These are phyloP conservation scores for Lycocorax pyrrhopterus DNA, from an alignment of 2,113 vertebrate species.

Conservation along the genomic window DNA sequence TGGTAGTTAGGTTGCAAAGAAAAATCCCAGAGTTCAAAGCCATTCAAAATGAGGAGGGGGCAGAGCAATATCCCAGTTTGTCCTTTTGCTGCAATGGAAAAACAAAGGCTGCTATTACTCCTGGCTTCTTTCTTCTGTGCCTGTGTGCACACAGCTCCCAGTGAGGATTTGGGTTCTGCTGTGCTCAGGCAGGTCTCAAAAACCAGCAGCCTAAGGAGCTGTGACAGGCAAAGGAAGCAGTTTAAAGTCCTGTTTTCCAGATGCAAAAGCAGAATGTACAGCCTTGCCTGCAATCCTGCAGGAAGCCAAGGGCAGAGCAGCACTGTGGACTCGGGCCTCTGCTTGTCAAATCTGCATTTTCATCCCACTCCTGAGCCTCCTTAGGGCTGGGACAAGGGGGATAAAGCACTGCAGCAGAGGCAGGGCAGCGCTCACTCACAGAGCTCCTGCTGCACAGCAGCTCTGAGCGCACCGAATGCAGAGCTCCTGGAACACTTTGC, in stretches of 20 bases:
- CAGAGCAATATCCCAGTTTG: neutral
- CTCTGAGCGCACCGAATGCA: neutral
- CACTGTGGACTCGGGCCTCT: neutral
- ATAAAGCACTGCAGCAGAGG: neutral
- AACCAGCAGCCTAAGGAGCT: neutral
- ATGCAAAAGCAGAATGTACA: neutral
- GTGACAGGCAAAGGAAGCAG: neutral
- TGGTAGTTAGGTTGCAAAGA: neutral
- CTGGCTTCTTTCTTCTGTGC: neutral
- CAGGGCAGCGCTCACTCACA: neutral
- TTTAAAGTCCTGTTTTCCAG: neutral
- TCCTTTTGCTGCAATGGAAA: neutral
- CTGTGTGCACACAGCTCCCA: neutral
- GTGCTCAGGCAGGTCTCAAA: neutral
- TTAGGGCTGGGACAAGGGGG: neutral
- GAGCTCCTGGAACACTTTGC: neutral
- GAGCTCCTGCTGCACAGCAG: neutral
- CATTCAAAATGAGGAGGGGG: neutral
- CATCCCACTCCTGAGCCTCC: neutral
- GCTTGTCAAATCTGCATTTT: neutral
- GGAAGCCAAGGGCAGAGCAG: neutral
- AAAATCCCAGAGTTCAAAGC: neutral
- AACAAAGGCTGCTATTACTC: neutral
- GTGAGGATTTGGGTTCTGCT: neutral
- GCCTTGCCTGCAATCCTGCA: neutral